Conservation (phyloP, 2,113 vertebrate genomes). For the Chaetodon auriga region DNA sequence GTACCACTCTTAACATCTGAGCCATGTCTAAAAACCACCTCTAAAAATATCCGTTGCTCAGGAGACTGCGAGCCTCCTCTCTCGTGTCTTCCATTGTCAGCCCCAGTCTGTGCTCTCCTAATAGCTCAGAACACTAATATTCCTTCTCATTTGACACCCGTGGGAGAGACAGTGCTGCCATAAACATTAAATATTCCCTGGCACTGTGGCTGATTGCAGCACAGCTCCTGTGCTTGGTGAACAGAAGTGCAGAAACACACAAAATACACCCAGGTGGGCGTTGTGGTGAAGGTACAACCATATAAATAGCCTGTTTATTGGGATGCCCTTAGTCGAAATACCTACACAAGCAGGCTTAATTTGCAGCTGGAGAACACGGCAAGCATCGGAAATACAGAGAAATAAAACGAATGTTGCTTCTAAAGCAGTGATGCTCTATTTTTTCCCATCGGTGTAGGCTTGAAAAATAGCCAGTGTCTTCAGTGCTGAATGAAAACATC, state of each 20-base stretch:
- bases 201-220: conserved; percentile 34
- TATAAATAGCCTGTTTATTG: conserved; percentile 51
- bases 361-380: conserved; percentile 22
- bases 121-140: conserved; percentile 62
- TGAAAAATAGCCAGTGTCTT: neutral
- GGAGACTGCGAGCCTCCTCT: conserved; percentile 50
- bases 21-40: conserved; percentile 45
- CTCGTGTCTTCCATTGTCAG: conserved; percentile 54
- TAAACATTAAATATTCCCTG: conserved; percentile 59
- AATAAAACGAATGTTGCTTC: neutral
- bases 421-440: neutral
- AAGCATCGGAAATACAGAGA: neutral
- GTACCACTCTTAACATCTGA: conserved; percentile 46
- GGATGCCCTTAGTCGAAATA: conserved; percentile 16
- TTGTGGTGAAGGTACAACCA: conserved; percentile 20
- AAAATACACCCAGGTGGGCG: conserved; percentile 32
- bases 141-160: conserved; percentile 60
- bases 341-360: conserved; percentile 17
- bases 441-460: neutral
- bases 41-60: conserved; percentile 68
- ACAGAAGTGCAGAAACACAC: conserved; percentile 20
- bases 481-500: neutral
- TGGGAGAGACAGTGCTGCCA: conserved; percentile 41
- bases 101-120: conserved; percentile 42
- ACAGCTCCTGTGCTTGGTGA: conserved; percentile 32